phyloP scores from a whole-genome alignment of 1,140 invertebrate genomes.

The Pygmarrhopalites habei region DNA sequence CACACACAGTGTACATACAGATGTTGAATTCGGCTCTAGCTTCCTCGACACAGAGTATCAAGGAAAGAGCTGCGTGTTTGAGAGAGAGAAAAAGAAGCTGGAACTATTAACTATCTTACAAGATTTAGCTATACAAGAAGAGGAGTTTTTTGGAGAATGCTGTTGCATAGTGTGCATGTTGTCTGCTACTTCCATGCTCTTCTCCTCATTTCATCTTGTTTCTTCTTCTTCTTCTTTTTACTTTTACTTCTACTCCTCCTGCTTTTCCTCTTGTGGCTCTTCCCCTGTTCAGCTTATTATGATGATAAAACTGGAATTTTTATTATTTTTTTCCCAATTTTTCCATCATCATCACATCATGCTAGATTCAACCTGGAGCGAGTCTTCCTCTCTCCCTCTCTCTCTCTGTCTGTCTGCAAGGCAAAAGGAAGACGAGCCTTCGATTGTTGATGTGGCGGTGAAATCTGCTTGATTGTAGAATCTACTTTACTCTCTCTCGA shows the following conservation, averaged over 20 bases:
- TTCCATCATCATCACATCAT: background rate
- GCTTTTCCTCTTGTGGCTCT: background rate
- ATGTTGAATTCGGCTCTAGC: too few species aligned
- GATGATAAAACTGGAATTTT: slow-evolving; percentile 12
- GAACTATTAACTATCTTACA: slow-evolving; percentile 1
- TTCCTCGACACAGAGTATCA: too few species aligned
- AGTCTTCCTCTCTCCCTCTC: background rate
- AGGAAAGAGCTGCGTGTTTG: too few species aligned
- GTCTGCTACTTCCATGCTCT: slow-evolving; percentile 3
- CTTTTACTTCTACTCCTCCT: background rate
- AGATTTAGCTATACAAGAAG: background rate
- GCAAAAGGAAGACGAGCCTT: too few species aligned
- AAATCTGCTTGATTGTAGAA: too few species aligned
- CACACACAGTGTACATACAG: too few species aligned
- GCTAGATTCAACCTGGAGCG: background rate
- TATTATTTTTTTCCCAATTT: slow-evolving; percentile 2
- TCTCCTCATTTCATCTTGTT: slow-evolving; percentile 10
- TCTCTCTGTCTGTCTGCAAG: background rate
- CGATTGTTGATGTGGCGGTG: too few species aligned
- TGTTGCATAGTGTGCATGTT: too few species aligned
- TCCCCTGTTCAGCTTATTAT: background rate
- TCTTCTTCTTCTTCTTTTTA: slow-evolving; percentile 7
- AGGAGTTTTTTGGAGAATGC: background rate
- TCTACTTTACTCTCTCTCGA: too few species aligned
- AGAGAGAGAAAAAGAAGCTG: background rate